Conservation (phyloP, 2,797 vertebrate genomes). For the Eulemur rubriventer region DNA sequence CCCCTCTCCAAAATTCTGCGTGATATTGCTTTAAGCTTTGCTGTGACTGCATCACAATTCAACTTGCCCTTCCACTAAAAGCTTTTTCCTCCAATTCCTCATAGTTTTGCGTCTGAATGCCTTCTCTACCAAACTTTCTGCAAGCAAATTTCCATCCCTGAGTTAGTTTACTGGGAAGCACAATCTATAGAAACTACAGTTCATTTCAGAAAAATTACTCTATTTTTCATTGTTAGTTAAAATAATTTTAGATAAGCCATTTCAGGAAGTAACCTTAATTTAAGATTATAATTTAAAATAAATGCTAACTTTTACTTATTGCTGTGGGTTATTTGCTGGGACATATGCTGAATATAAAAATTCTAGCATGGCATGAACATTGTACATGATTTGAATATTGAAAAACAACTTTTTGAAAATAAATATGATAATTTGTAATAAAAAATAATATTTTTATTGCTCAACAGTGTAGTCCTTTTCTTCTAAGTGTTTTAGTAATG, state of each 20-base stretch:
- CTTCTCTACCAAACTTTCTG: neutral
- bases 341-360: neutral
- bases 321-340: neutral
- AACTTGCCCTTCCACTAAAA: neutral
- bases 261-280: neutral
- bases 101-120: neutral
- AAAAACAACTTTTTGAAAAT: neutral
- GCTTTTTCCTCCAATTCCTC: neutral
- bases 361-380: neutral
- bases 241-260: neutral
- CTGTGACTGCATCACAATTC: neutral
- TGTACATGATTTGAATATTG: neutral
- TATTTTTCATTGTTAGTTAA: neutral
- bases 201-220: neutral
- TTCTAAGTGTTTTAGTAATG: neutral
- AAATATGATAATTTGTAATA: neutral
- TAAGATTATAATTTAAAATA: neutral
- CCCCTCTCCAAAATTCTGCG: rapidly evolving
- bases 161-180: neutral
- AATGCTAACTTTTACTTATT: neutral
- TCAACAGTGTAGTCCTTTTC: neutral
- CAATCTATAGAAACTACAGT: neutral
- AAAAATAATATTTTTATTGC: neutral
- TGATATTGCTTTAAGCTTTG: rapidly evolving
- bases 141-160: neutral